phyloP scores from a whole-genome alignment of 2,113 vertebrate genomes.

The Mobula hypostoma region DNA sequence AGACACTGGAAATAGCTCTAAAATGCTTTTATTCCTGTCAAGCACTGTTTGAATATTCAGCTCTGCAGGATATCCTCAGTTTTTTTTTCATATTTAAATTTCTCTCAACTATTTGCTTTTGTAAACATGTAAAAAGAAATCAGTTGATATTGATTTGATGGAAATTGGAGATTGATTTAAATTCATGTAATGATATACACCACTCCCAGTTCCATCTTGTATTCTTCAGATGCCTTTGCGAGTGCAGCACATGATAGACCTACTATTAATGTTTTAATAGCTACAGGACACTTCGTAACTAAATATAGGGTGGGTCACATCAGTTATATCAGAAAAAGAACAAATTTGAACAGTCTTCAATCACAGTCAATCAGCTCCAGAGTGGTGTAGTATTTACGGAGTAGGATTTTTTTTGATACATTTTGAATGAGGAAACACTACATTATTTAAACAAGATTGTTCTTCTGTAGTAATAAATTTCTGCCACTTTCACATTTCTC shows the following conservation, averaged over 20 bases:
- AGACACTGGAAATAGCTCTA: not conserved
- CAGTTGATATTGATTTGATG: not conserved
- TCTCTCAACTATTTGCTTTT: not conserved
- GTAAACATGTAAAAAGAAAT: not conserved
- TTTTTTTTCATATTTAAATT: not conserved
- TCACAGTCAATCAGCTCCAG: not conserved
- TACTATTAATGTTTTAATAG: conserved; percentile 24
- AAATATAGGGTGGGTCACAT: not conserved
- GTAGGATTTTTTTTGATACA: not conserved
- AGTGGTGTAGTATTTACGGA: not conserved
- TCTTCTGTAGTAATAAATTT: not conserved
- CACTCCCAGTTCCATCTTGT: not conserved
- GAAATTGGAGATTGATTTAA: not conserved
- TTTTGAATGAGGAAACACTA: not conserved
- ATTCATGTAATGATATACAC: not conserved
- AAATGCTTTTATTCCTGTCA: not conserved
- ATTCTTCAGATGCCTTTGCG: not conserved
- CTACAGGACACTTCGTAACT: not conserved
- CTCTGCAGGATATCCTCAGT: not conserved
- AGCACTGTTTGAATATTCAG: not conserved
- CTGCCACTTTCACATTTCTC: not conserved
- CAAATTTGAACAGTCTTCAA: not conserved
- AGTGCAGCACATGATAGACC: not conserved
- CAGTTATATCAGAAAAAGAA: not conserved
- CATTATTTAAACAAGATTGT: not conserved